Evolutionary conservation across 2,113 vertebrate genomes (phyloP), one percentile per base, ranked within the genome.

Genomic region (Alethe castanea): DNA sequence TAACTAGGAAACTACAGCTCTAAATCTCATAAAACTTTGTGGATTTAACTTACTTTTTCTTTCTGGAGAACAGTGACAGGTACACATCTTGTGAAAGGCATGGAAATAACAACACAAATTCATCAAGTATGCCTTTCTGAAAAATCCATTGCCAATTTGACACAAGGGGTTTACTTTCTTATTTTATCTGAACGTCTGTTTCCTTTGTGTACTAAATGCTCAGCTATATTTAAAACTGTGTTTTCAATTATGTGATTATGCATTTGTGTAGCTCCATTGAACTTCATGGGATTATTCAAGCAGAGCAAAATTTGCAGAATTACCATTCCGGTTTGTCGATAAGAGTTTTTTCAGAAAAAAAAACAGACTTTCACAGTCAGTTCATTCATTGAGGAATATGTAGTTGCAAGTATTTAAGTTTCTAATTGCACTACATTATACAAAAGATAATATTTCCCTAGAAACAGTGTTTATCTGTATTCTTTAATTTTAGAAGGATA

Each of bases 381-480:
- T 84, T 79, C 81, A 73, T 88, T 91, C 74, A 80, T 44, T 80
- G 42, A 92, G 67, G 26, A 95, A 82, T 57, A 82, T 23, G 52
- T 53, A 54, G 33, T 42, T 90, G 62, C n/a, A 92, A 86, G 62
- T 61, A 62, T 88, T 90, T 80, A 54, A 59, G 42, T 28, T 87
- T 94, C 85, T 95, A 95, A 91, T 80, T 92, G 65, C 16, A 69
- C 59, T 36, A 69, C 56, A 66, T 62, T 93, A 88, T 56, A 85
- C 65, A 95, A 85, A 95, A 95, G 74, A 95, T 76, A 95, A 40
- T 82, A 90, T 81, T 95, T 94, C 91, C 71, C 84, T 70, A 74
- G 87, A 74, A 95, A 93, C 59, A 35, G 18, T 70, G 59, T 91
- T 93, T 92, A 92, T 90, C 92, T 89, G 47, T 40, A 54, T 71